These are phyloP conservation scores for Philonicus albiceps DNA, from an alignment of 2,888 invertebrate species.

Conservation along the genomic window DNA sequence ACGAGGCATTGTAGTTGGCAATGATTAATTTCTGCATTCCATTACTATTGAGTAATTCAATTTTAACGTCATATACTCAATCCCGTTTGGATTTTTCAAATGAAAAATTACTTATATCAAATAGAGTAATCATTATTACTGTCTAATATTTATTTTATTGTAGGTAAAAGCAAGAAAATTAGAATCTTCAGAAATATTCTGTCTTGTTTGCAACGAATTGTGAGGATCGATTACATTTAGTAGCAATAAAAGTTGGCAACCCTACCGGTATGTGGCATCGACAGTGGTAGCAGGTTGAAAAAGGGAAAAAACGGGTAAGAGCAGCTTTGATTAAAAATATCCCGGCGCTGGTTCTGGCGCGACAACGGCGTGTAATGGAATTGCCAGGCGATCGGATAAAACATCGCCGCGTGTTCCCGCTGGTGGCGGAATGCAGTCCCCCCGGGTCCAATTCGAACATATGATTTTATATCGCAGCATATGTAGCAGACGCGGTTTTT, in stretches of 20 bases:
- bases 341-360: not conserved
- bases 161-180: too few species aligned
- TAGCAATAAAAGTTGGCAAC: not conserved
- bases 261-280: not conserved
- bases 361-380: not conserved
- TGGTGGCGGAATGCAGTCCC: not conserved
- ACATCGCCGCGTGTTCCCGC: not conserved
- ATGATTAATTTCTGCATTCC: too few species aligned
- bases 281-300: slow-evolving; percentile 1
- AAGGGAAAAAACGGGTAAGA: not conserved
- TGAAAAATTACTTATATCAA: too few species aligned
- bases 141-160: too few species aligned
- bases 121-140: too few species aligned
- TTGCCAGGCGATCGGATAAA: not conserved
- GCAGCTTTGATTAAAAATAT: slow-evolving; percentile 3
- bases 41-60: too few species aligned
- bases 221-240: too few species aligned
- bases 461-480: not conserved
- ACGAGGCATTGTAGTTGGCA: too few species aligned
- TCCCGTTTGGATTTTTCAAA: too few species aligned
- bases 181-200: too few species aligned
- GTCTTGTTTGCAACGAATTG: not conserved
- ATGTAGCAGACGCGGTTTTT: not conserved
- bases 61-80: too few species aligned
- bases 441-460: not conserved